Percentiles rank a stretch among this genome's conserved stretches.
phyloP scores from a whole-genome alignment of 37 sponge, comb jelly and placozoan genomes.

The Cliona cf. orientalis region DNA sequence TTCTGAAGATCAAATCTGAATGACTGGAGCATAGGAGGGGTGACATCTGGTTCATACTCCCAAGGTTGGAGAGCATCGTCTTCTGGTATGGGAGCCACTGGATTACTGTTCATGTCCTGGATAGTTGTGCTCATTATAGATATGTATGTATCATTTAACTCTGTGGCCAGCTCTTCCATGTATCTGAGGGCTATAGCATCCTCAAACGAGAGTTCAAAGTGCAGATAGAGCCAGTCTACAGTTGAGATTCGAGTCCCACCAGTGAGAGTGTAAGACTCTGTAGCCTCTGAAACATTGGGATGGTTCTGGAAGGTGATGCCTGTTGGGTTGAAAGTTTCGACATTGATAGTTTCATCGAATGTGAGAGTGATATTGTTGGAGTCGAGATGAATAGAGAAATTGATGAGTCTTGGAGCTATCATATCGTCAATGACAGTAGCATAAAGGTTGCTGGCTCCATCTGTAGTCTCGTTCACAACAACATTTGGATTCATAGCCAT shows the following conservation, averaged over 20 bases:
- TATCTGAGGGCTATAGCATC: conserved; percentile 74
- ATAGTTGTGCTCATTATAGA: conserved; percentile 56
- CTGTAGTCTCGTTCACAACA: conserved; percentile 10
- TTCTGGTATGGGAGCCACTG: conserved; percentile 33
- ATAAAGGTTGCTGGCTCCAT: not conserved
- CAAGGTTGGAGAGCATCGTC: conserved; percentile 38
- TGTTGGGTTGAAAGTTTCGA: conserved; percentile 65
- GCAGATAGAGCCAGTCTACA: conserved; percentile 75
- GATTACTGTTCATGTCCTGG: conserved; percentile 74
- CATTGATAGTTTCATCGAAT: conserved; percentile 86
- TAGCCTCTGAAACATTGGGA: conserved; percentile 12
- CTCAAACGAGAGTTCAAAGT: conserved; percentile 57
- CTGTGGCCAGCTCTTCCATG: conserved; percentile 73
- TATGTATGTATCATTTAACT: conserved; percentile 74
- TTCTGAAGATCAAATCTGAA: conserved; percentile 74
- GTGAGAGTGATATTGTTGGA: conserved; percentile 70
- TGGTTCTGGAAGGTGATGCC: conserved; percentile 76
- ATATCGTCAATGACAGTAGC: conserved; percentile 43
- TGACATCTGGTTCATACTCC: conserved; percentile 68
- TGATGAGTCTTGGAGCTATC: conserved; percentile 68
- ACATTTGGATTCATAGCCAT: conserved; percentile 73
- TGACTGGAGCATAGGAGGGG: conserved; percentile 52
- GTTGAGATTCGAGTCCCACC: conserved; percentile 38
- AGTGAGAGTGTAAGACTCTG: conserved; percentile 68
- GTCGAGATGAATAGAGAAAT: conserved; percentile 81